Conservation (phyloP, 2,797 vertebrate genomes). For the Darevskia mixta region DNA sequence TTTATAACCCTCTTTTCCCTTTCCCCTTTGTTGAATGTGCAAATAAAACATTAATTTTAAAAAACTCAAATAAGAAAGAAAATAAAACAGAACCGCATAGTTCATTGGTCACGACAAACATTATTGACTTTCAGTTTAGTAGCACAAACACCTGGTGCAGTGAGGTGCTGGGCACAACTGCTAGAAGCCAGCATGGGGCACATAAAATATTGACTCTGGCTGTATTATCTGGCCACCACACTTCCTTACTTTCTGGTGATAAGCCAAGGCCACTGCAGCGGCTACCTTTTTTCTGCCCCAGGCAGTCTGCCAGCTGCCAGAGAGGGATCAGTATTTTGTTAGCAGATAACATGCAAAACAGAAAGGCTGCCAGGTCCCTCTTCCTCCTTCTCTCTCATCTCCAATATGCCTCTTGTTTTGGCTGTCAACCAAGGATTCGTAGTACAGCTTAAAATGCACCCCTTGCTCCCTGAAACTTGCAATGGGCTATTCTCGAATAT, state of each 20-base stretch:
- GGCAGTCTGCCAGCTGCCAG: neutral
- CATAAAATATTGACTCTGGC: conserved; percentile 5
- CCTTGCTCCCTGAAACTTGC: too few relatives aligned
- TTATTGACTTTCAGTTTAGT: neutral
- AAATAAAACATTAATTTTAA: too few relatives aligned
- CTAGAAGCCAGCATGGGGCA: too few relatives aligned
- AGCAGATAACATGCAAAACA: neutral
- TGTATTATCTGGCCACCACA: neutral
- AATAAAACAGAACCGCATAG: neutral
- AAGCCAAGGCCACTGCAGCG: neutral
- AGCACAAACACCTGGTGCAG: neutral
- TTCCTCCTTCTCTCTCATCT: neutral
- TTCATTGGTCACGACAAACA: neutral
- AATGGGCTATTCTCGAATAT: neutral
- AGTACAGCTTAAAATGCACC: neutral
- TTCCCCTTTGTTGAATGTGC: too few relatives aligned
- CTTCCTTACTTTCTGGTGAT: neutral
- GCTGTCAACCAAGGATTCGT: neutral
- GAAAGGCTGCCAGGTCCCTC: neutral
- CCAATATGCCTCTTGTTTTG: neutral
- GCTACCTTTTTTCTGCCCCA: neutral
- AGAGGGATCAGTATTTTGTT: neutral
- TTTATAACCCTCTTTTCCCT: too few relatives aligned
- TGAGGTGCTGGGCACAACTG: too few relatives aligned
- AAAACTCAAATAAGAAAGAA: neutral